Conservation (phyloP, 2,888 invertebrate species). For the Drosophila neonasuta region DNA sequence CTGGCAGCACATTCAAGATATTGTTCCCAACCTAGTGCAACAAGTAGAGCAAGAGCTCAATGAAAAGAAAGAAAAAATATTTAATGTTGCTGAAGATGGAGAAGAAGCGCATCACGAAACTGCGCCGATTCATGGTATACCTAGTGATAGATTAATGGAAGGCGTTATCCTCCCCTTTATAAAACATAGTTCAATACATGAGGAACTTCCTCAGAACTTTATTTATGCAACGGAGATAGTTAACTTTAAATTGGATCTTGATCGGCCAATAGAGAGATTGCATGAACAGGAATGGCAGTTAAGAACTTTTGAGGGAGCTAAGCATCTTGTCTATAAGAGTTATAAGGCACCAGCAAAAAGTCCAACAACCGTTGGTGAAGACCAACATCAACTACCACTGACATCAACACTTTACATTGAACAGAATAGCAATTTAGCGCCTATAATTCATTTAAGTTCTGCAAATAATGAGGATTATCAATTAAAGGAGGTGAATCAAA, state of each 20-base stretch:
- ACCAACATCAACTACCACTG: no score
- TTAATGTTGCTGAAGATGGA: slow-evolving; percentile 2
- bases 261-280: slow-evolving; percentile 55
- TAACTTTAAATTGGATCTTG: slow-evolving; percentile 71
- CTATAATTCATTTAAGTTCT: neutral
- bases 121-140: no score
- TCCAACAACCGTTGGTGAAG: neutral
- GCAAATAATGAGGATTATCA: neutral
- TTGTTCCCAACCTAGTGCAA: slow-evolving; percentile 81
- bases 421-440: neutral
- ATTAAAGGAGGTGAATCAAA: neutral
- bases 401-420: neutral
- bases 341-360: slow-evolving; percentile 53
- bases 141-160: slow-evolving; percentile 76
- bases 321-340: slow-evolving; percentile 65
- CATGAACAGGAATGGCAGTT: slow-evolving; percentile 64
- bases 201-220: slow-evolving; percentile 66
- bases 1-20: slow-evolving; percentile 82
- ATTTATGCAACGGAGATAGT: slow-evolving; percentile 73
- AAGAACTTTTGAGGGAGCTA: slow-evolving; percentile 58
- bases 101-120: neutral
- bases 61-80: slow-evolving; percentile 47
- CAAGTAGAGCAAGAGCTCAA: slow-evolving; percentile 81
- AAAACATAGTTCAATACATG: slow-evolving; percentile 68
- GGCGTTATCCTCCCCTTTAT: slow-evolving; percentile 80